Conservation (phyloP, 2,888 invertebrate species). For the Coenonympha arcania region DNA sequence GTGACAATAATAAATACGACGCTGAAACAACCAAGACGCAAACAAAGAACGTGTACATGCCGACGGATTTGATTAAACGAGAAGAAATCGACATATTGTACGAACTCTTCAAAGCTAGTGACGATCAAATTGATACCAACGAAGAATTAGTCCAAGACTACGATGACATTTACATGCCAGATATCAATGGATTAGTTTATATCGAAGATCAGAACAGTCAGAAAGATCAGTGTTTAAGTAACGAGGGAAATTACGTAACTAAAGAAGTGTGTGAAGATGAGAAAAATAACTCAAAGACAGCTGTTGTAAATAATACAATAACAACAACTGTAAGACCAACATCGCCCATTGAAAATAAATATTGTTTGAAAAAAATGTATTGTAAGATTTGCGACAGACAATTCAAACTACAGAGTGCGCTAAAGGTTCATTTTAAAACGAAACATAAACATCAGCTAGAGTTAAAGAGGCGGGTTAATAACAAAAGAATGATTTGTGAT, state of each 20-base stretch:
- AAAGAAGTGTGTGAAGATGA: conserved; percentile 14
- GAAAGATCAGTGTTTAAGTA: no score
- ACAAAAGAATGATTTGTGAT: conserved; percentile 36
- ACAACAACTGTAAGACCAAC: conserved; percentile 2
- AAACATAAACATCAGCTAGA: conserved; percentile 38
- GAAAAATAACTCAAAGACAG: not conserved
- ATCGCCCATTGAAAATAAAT: conserved; percentile 30
- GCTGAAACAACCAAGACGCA: not conserved
- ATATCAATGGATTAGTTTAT: no score
- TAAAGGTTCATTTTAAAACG: conserved; percentile 43
- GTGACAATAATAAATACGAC: conserved; percentile 30
- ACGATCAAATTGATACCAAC: conserved; percentile 15
- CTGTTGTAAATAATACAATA: conserved; percentile 1
- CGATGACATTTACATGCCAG: conserved; percentile 11
- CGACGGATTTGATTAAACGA: conserved; percentile 26
- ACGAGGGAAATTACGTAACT: conserved; percentile 3
- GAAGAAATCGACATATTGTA: conserved; percentile 35
- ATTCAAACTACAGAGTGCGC: conserved; percentile 32
- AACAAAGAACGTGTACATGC: conserved; percentile 6
- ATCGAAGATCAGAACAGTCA: no score
- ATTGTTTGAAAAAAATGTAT: conserved; percentile 38
- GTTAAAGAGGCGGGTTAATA: conserved; percentile 6
- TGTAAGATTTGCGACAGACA: conserved; percentile 49
- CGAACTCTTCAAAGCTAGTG: conserved; percentile 37
- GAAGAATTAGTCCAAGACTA: conserved; percentile 11